Conservation (phyloP, 2,797 vertebrate species). For the Thamnophis elegans region DNA sequence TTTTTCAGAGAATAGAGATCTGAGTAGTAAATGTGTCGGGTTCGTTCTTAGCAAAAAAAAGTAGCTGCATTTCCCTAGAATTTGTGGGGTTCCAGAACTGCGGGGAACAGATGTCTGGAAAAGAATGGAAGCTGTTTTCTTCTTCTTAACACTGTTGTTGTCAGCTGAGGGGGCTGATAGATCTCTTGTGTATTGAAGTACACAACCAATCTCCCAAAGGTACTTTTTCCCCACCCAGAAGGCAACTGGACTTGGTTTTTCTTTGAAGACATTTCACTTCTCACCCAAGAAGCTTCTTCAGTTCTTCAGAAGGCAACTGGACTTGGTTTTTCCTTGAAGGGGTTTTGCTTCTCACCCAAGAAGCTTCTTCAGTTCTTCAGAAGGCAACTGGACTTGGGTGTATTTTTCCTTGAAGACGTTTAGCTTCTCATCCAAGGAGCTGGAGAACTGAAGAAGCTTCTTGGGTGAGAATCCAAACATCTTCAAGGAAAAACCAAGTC, state of each 20-base stretch:
- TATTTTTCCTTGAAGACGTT: no score
- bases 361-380: no score
- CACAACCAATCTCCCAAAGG: neutral
- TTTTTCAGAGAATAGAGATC: neutral
- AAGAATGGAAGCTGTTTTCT: neutral
- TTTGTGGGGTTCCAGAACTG: neutral
- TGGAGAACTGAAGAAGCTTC: no score
- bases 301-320: no score
- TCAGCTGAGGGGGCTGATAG: neutral
- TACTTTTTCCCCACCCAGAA: neutral
- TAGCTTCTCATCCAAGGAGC: no score
- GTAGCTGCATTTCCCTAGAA: neutral
- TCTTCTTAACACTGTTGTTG: neutral
- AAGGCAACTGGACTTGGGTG: no score
- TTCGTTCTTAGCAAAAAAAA: neutral
- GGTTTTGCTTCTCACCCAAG: no score
- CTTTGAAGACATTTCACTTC: neutral
- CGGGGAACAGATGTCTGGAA: neutral
- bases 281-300: neutral
- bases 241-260: neutral
- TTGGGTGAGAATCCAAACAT: no score
- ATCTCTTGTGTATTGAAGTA: neutral
- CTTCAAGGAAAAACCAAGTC: no score
- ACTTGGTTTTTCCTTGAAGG: no score
- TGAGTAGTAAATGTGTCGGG: neutral